Percentiles rank a stretch among this genome's conserved stretches.
Conservation (phyloP, 2,888 invertebrate genomes). For the Andrena haemorrhoa region DNA sequence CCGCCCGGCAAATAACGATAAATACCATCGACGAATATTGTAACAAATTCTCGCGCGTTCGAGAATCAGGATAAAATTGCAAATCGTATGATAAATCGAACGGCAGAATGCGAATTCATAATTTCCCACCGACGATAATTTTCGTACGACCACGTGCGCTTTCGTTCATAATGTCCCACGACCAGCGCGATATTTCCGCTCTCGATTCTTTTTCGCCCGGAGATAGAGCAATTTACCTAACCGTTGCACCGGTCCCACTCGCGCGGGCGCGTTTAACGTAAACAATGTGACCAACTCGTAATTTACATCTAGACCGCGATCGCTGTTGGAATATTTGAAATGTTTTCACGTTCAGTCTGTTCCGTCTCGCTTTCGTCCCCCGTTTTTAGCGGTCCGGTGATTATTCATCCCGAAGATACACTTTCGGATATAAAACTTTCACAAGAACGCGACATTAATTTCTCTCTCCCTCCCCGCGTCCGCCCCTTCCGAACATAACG, state of each 20-base stretch:
- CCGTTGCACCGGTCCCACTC: not conserved
- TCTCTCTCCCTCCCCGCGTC: not conserved
- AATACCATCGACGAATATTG: not conserved
- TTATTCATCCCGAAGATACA: constrained; percentile 43
- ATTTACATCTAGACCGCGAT: constrained; percentile 36
- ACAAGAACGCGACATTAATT: constrained; percentile 16
- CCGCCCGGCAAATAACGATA: not conserved
- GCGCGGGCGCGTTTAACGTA: constrained; percentile 25
- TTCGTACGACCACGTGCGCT: not conserved
- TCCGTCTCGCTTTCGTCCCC: not conserved
- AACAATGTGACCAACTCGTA: constrained; percentile 38
- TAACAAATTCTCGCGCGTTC: not conserved
- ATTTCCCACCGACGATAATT: not conserved
- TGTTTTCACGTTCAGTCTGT: constrained; percentile 1
- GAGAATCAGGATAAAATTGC: not conserved
- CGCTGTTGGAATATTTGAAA: constrained; percentile 29
- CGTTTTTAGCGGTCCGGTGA: constrained; percentile 28
- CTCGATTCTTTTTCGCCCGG: not conserved
- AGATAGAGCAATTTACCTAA: not conserved
- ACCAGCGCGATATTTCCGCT: not conserved
- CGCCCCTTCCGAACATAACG: not conserved
- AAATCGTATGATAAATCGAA: not conserved
- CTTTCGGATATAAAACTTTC: constrained; percentile 13
- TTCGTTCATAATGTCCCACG: constrained; percentile 8
- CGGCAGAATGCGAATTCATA: not conserved